These are phyloP conservation scores for Polietes domitor DNA, from an alignment of 2,888 invertebrate species.

Conservation along the genomic window DNA sequence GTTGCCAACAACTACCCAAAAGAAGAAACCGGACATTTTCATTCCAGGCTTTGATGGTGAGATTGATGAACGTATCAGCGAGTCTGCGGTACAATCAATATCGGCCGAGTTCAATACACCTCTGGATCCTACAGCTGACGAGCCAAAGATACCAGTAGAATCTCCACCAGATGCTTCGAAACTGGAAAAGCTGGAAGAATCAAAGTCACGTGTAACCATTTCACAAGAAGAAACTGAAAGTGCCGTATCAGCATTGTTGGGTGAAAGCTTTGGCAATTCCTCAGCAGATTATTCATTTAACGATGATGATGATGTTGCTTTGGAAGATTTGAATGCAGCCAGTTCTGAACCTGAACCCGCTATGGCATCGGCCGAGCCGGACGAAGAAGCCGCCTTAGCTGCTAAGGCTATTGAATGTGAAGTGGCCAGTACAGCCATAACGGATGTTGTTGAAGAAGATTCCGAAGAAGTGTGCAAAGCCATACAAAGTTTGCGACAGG, in stretches of 20 bases:
- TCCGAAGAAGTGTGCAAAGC: constrained; percentile 93
- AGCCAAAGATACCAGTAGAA: constrained; percentile 79
- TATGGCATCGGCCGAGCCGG: constrained; percentile 76
- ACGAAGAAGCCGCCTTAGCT: constrained; percentile 81
- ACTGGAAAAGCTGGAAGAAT: constrained; percentile 84
- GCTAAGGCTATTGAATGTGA: constrained; percentile 80
- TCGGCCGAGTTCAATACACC: constrained; percentile 83
- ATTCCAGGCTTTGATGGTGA: constrained; percentile 87
- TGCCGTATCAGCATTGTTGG: constrained; percentile 93
- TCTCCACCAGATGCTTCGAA: constrained; percentile 81
- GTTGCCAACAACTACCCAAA: constrained; percentile 78
- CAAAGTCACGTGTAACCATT: constrained; percentile 88
- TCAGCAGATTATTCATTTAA: constrained; percentile 82
- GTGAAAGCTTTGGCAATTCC: constrained; percentile 90
- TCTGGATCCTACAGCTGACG: constrained; percentile 78
- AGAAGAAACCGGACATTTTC: constrained; percentile 84
- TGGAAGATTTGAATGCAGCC: constrained; percentile 73
- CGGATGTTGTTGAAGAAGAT: constrained; percentile 81
- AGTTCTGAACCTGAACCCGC: constrained; percentile 81
- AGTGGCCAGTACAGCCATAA: constrained; percentile 56
- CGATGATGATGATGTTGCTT: constrained; percentile 75
- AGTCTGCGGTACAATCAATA: constrained; percentile 91
- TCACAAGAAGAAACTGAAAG: constrained; percentile 96
- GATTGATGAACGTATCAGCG: constrained; percentile 87
- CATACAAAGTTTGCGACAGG: constrained; percentile 89